Evolutionary conservation across 2,113 vertebrate species (phyloP).

Genomic region (Corythaeola cristata): DNA sequence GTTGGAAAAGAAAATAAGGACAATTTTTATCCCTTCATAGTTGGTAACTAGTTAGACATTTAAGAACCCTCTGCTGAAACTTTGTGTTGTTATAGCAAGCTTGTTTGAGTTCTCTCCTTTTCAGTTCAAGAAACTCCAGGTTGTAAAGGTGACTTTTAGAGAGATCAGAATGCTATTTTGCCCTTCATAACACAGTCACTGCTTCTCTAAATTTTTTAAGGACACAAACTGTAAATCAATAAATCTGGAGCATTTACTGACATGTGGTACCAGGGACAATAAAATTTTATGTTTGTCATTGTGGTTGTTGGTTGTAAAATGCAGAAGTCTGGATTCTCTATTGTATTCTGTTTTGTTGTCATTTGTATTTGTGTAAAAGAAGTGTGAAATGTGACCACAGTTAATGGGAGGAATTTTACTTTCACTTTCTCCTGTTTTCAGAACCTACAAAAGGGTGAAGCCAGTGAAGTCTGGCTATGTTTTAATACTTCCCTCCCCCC

Average conservation of each 20-base stretch:
- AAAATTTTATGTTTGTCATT: conserved; percentile 38
- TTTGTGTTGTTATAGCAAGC: background rate
- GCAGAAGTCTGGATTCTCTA: conserved; percentile 6
- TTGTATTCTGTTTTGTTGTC: conserved; percentile 33
- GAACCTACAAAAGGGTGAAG: background rate
- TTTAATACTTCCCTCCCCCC: background rate
- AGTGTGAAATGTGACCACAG: conserved; percentile 50
- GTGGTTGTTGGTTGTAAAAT: conserved; percentile 47
- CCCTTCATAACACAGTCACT: background rate
- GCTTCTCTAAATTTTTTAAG: conserved; percentile 4
- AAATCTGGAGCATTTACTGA: conserved; percentile 14
- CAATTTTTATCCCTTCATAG: background rate
- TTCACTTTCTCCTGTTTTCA: conserved; percentile 12
- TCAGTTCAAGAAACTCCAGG: background rate
- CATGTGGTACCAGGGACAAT: conserved; percentile 36
- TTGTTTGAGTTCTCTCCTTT: background rate
- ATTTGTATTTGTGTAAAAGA: conserved; percentile 31
- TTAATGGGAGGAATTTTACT: conserved; percentile 38
- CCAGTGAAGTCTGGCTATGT: background rate
- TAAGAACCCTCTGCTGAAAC: background rate
- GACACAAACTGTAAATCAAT: background rate
- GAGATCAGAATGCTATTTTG: background rate
- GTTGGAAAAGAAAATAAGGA: background rate
- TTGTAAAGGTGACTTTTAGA: background rate
- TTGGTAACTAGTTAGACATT: background rate